A percentile compares a stretch with the other conserved stretches of the same genome.
Conservation (phyloP, 2,888 invertebrate genomes). For the Epinotia bilunana region DNA sequence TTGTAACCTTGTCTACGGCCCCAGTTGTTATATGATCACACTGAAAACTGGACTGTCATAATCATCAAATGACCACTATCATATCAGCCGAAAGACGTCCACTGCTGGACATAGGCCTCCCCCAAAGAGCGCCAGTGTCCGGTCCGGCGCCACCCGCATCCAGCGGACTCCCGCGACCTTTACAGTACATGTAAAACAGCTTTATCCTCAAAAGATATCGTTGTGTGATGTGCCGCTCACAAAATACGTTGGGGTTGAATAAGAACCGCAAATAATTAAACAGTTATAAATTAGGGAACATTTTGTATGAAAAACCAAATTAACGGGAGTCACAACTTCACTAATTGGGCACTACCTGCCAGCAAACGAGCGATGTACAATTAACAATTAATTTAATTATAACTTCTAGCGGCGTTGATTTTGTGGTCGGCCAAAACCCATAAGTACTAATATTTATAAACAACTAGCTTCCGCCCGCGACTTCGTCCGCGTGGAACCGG, state of each 20-base stretch:
- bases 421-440: slow-evolving; percentile 7
- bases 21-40: too few relatives aligned
- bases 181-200: neutral
- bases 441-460: too few relatives aligned
- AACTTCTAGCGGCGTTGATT: slow-evolving; percentile 36
- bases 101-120: too few relatives aligned
- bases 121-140: too few relatives aligned
- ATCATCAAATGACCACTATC: too few relatives aligned
- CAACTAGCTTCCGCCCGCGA: too few relatives aligned
- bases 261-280: slow-evolving; percentile 8
- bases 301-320: slow-evolving; percentile 40
- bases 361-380: slow-evolving; percentile 37
- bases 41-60: too few relatives aligned
- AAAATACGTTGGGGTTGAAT: neutral
- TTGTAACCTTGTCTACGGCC: too few relatives aligned
- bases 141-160: too few relatives aligned
- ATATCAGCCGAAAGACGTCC: too few relatives aligned
- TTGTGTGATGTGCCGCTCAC: neutral
- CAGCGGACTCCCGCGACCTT: too few relatives aligned
- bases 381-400: slow-evolving; percentile 44
- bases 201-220: neutral
- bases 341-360: slow-evolving; percentile 40
- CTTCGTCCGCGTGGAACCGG: too few relatives aligned
- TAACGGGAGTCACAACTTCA: slow-evolving; percentile 37
- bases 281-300: slow-evolving; percentile 5